A percentile compares a stretch with the other conserved stretches of the same genome.
Conservation (phyloP, 2,888 invertebrate genomes). For the Eumerus sabulonum region DNA sequence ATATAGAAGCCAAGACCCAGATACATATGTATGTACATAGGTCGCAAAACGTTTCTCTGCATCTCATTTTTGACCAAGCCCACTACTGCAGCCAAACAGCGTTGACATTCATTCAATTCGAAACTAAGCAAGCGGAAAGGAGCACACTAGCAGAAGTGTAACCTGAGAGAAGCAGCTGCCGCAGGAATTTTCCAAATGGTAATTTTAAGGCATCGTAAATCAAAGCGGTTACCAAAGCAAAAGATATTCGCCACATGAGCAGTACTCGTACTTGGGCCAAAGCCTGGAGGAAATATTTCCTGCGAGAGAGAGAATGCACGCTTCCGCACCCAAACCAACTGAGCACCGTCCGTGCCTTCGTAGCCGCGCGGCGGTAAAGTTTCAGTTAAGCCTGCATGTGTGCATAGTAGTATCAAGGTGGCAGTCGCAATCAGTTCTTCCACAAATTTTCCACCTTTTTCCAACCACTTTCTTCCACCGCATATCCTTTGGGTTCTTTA, state of each 20-base stretch:
- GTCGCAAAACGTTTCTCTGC: too few species aligned
- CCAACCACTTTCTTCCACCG: neutral
- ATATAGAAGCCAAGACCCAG: too few species aligned
- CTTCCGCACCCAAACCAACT: neutral
- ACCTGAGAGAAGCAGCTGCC: conserved; percentile 55
- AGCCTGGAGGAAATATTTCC: conserved; percentile 13
- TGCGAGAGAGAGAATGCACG: neutral
- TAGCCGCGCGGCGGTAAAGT: neutral
- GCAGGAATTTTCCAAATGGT: conserved; percentile 63
- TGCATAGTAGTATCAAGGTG: neutral
- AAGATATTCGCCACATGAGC: conserved; percentile 55
- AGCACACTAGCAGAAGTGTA: conserved; percentile 26
- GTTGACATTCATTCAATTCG: conserved; percentile 60
- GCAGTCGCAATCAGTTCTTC: conserved; percentile 8
- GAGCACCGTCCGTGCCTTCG: neutral
- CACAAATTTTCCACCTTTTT: neutral
- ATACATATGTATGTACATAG: too few species aligned
- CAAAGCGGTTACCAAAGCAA: conserved; percentile 61
- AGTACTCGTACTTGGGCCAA: conserved; percentile 17
- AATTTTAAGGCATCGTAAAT: conserved; percentile 64
- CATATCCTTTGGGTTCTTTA: neutral
- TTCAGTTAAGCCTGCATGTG: conserved; percentile 26
- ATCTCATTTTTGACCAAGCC: neutral
- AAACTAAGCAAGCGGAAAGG: conserved; percentile 35
- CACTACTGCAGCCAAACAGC: conserved; percentile 16